A percentile compares a stretch with the other conserved stretches of the same genome.
phyloP scores from a whole-genome alignment of 37 sponge, comb jelly and placozoan species.

The Oscarella lobularis region DNA sequence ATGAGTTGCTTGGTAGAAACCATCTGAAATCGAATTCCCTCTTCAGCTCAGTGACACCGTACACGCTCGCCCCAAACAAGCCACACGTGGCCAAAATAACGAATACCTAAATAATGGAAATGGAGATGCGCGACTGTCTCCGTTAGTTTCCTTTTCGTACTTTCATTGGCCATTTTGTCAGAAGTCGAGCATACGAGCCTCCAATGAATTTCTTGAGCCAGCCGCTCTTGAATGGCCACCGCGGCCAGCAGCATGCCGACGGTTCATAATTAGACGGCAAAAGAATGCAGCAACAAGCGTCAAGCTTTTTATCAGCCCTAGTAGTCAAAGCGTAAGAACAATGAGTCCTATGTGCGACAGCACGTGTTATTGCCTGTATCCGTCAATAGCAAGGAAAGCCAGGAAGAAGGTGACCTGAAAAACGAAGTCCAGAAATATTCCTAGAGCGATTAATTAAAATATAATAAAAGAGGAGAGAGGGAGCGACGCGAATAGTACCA shows the following conservation, averaged over 20 bases:
- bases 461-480: not conserved
- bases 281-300: conserved; percentile 6
- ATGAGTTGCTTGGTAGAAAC: conserved; percentile 20
- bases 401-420: conserved; percentile 27
- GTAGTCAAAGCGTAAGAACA: not conserved
- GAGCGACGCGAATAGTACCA: no score
- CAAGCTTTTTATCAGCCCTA: conserved; percentile 5
- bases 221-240: not conserved
- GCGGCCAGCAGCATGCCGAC: not conserved
- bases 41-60: conserved; percentile 9
- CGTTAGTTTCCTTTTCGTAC: not conserved
- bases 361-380: conserved; percentile 7
- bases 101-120: not conserved
- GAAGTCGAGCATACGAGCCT: not conserved
- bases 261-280: not conserved
- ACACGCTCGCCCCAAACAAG: conserved; percentile 7
- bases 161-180: not conserved
- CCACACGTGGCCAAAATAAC: conserved; percentile 14
- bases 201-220: not conserved
- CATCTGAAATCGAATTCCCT: conserved; percentile 12
- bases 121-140: not conserved
- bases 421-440: conserved; percentile 12
- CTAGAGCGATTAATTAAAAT: not conserved
- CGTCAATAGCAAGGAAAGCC: conserved; percentile 20
- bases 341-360: not conserved